Base-by-base conservation (phyloP, 2,797 vertebrate genomes). In the Australoheros facetus region DNA sequence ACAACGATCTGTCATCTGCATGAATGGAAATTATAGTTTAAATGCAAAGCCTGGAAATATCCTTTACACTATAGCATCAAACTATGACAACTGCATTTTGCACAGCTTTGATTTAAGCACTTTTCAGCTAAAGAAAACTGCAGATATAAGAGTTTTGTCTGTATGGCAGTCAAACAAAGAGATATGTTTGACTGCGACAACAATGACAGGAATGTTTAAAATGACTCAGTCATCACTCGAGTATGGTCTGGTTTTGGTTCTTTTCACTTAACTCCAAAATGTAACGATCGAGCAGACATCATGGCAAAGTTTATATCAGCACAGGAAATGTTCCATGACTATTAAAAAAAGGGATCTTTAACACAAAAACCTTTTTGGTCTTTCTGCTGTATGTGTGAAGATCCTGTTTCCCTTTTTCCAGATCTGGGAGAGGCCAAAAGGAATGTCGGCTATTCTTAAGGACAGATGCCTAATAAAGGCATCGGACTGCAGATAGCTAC, bases 381-480 rank as follows among this genome's bases (percentile, higher is more conserved):
- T 12, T 77, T 14, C 34, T 9, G 19, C 58, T 54, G 56, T 16
- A 19, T 58, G 26, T 51, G 58, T 60, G 69, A 60, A 53, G 53
- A 42, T 54, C 13, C 12, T 42, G 57, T 82, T 45, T 72, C 59
- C 78, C 73, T 79, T 80, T 85, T 80, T 53, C 45, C 28, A 45
- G 77, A 83, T 77, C 73, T 76, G 21, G 58, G 58, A 79, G 37
- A 79, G 83, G 53, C 60, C 60, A 69, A 80, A 71, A 77, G 82
- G 85, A 91, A 91, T 86, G 48, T 78, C 42, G 78, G n/a, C 60
- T 37, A 80, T 88, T 53, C 58, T 10, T 51, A 66, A 75, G 82
- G 62, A 71, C 55, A 13, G 55, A 71, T 55, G 53, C 11, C 72
- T 56, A 57, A 85, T 75, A 74, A 79, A 89, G 56, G 34, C 78